These are phyloP conservation scores for Palythoa caribaeorum DNA, from an alignment of 92 coral and sea anemone genomes.

Conservation along the genomic window DNA sequence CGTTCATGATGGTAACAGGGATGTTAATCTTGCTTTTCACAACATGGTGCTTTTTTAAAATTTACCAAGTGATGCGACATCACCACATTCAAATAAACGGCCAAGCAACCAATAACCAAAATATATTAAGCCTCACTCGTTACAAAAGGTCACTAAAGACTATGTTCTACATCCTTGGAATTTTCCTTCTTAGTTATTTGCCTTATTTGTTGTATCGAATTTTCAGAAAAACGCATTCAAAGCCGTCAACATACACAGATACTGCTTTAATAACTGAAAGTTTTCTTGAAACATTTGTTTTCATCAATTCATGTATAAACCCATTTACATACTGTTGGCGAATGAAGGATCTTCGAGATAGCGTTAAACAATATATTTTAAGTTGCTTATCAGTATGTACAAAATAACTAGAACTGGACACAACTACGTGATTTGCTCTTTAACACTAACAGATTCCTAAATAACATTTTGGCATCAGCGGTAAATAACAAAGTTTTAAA, in stretches of 20 bases:
- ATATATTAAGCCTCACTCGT: background rate
- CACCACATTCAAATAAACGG: background rate
- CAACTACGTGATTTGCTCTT: too few relatives aligned
- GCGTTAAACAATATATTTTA: background rate
- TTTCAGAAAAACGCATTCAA: background rate
- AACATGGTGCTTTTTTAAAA: background rate
- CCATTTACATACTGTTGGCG: background rate
- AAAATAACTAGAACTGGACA: too few relatives aligned
- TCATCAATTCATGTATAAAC: background rate
- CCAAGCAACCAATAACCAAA: background rate
- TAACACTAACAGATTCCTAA: too few relatives aligned
- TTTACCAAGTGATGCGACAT: background rate
- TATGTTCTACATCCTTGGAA: background rate
- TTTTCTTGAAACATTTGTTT: background rate
- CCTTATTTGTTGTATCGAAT: background rate
- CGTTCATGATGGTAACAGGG: too few relatives aligned
- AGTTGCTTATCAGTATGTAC: too few relatives aligned
- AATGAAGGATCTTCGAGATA: background rate
- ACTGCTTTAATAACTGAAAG: background rate
- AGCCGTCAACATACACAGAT: background rate
- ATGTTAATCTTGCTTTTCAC: background rate
- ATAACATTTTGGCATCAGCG: too few relatives aligned
- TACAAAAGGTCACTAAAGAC: background rate
- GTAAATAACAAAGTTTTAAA: too few relatives aligned
- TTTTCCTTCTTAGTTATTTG: background rate